Base-by-base conservation (phyloP, 2,888 invertebrate genomes). In the Stenodema calcarata region DNA sequence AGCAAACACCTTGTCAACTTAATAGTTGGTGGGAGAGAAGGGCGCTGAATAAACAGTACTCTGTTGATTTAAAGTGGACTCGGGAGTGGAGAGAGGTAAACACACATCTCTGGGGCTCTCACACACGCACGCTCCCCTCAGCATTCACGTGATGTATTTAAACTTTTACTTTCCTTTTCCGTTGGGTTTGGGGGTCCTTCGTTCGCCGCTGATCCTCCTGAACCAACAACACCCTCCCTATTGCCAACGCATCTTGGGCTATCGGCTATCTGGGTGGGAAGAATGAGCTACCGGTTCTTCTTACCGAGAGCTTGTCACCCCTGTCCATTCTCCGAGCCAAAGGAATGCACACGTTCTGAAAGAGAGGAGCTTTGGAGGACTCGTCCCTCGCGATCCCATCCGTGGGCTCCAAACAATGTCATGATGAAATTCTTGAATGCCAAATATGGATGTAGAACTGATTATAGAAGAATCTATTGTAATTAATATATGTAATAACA, bases 1-100 rank as follows among this genome's bases (percentile, higher is more conserved):
- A 82, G 82, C 82, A 82, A 82, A 82, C 82, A 82, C 82, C 82
- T 82, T 84, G 84, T 84, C 84, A 84, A 84, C 84, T 84, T 84
- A 84, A 84, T 84, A 84, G 84, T 84, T 75, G 84, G 84, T 84
- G 84, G 84, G 84, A 84, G 84, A 84, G 84, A 84, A 84, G 84
- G 84, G 84, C 82, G 76, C 84, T 84, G 84, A 84, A 84, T 76
- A 84, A 84, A 84, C 84, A 84, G 75, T n/a, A 76, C 30, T 75
- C 73, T 84, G 84, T 84, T 84, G 84, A 84, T 84, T 84, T 75
- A 84, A 84, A 84, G 84, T 84, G 84, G 84, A 84, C 84, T 54
- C 47, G 44, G 69, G 82, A 80, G 50, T 50, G 80, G 80, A 80
- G 82, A 82, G 82, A 82, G 62, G 82, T 35, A 82, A 54, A 82